These are phyloP conservation scores for Panopea generosa DNA, from an alignment of 2,888 invertebrate genomes.

Conservation along the genomic window DNA sequence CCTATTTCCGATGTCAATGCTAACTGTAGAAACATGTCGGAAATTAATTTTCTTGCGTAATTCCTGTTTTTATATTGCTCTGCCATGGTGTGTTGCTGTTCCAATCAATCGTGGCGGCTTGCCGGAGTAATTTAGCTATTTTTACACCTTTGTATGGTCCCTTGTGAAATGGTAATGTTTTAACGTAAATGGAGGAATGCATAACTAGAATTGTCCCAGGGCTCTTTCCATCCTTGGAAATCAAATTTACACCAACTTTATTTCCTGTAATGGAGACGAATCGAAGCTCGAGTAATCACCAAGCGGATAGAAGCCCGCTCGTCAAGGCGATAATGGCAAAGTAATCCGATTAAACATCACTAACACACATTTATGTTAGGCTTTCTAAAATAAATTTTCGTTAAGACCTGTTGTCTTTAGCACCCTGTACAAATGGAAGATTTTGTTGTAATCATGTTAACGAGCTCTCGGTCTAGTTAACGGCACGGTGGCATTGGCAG, in stretches of 20 bases:
- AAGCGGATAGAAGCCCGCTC: constrained; percentile 37
- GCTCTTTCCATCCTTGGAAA: constrained; percentile 52
- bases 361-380: constrained; percentile 58
- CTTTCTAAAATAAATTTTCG: constrained; percentile 46
- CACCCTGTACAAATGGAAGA: constrained; percentile 41
- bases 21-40: constrained; percentile 43
- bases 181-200: constrained; percentile 54
- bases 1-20: constrained; percentile 40
- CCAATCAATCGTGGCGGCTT: constrained; percentile 53
- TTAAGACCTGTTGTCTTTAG: constrained; percentile 52
- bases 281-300: constrained; percentile 50
- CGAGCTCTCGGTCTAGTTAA: constrained; percentile 39
- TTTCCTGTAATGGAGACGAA: constrained; percentile 58
- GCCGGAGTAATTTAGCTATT: constrained; percentile 44
- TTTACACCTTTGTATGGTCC: constrained; percentile 43
- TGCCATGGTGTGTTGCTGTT: constrained; percentile 44
- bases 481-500: neutral
- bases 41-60: constrained; percentile 66
- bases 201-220: constrained; percentile 42
- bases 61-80: constrained; percentile 57
- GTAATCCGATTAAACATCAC: constrained; percentile 48
- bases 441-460: constrained; percentile 39
- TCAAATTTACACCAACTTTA: constrained; percentile 62
- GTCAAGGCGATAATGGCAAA: constrained; percentile 56
- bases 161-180: constrained; percentile 54